A percentile compares a stretch with the other conserved stretches of the same genome.
phyloP scores from a whole-genome alignment of 2,113 vertebrate genomes.

The Grammomys dolichurus region DNA sequence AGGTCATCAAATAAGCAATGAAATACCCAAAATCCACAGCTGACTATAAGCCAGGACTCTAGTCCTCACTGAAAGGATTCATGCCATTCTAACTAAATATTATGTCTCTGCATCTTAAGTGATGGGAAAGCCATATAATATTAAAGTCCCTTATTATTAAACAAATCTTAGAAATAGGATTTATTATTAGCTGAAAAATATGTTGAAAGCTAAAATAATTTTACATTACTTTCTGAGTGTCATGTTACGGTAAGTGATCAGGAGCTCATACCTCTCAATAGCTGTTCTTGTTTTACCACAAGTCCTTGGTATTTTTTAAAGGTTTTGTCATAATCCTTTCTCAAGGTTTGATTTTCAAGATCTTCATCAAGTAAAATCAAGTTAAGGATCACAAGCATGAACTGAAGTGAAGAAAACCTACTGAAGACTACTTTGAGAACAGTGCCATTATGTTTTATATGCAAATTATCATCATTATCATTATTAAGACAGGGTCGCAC shows the following conservation, averaged over 20 bases:
- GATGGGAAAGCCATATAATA: background rate
- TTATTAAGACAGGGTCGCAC: background rate
- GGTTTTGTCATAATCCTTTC: conserved; percentile 96
- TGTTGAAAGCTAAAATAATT: background rate
- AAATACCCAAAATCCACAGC: background rate
- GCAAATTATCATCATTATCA: background rate
- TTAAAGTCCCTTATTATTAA: background rate
- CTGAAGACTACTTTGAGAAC: conserved; percentile 32
- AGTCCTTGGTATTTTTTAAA: conserved; percentile 96
- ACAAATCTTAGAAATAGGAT: conserved; percentile 10
- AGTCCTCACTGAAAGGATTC: background rate
- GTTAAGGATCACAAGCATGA: conserved; percentile 88
- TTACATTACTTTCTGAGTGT: background rate
- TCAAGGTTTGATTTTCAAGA: conserved; percentile 92
- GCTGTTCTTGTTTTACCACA: conserved; percentile 96
- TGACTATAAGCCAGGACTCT: background rate
- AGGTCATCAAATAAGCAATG: background rate
- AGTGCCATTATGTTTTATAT: background rate
- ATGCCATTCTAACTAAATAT: background rate
- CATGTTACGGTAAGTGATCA: background rate
- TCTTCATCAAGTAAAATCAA: conserved; percentile 92
- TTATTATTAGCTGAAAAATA: conserved; percentile 15
- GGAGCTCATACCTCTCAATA: conserved; percentile 92
- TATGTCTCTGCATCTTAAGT: background rate
- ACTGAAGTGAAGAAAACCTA: conserved; percentile 41